Percentiles rank a stretch among this genome's conserved stretches.
These are phyloP conservation scores for Chlorodrepanis virens DNA, from an alignment of 2,113 vertebrate species.

Conservation along the genomic window DNA sequence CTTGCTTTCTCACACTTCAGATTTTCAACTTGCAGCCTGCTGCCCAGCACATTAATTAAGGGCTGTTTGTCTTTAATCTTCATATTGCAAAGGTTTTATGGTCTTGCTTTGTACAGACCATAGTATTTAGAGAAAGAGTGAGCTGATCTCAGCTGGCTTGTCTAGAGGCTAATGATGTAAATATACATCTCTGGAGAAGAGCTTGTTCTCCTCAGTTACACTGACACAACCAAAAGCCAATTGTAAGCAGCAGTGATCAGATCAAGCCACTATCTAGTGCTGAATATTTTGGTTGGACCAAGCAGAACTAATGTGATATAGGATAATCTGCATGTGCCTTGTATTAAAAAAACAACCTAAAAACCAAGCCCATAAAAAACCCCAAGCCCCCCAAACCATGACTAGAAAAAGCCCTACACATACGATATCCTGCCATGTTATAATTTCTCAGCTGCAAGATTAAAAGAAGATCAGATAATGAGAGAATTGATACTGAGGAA, in stretches of 20 bases:
- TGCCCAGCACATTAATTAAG: not conserved
- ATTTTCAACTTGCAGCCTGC: not conserved
- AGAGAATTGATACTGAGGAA: not conserved
- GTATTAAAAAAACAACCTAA: not conserved
- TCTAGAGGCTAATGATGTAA: not conserved
- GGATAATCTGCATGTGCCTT: not conserved
- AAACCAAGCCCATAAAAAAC: not conserved
- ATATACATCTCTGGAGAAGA: not conserved
- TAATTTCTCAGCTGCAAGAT: not conserved
- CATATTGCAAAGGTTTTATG: not conserved
- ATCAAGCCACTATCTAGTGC: not conserved
- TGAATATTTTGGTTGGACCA: not conserved
- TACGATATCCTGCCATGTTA: not conserved
- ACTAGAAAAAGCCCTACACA: fast-evolving
- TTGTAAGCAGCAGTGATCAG: not conserved
- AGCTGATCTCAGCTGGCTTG: not conserved
- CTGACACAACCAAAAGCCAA: not conserved
- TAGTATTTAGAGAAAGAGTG: not conserved
- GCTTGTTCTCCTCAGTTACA: not conserved
- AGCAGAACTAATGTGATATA: not conserved
- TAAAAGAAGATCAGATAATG: not conserved
- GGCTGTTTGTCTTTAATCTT: not conserved
- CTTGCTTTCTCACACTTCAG: not conserved
- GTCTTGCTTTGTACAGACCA: not conserved
- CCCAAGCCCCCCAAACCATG: not conserved